Percentiles rank a stretch among this genome's conserved stretches.
phyloP scores from a whole-genome alignment of 2,888 invertebrate species.

The Sycophila texana region DNA sequence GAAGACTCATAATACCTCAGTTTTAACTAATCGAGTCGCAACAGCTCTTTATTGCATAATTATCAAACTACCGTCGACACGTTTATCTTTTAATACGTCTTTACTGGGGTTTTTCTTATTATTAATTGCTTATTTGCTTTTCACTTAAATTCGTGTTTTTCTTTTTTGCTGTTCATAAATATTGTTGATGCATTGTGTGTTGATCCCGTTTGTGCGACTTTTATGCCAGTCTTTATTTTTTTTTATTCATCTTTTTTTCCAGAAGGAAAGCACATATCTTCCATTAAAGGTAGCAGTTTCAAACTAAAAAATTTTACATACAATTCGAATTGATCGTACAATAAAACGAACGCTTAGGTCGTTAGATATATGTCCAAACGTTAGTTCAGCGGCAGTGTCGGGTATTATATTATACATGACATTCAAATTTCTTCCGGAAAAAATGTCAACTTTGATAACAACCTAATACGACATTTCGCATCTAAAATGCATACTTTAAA shows the following conservation, averaged over 20 bases:
- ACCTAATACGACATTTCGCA: not conserved
- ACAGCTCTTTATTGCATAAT: constrained; percentile 19
- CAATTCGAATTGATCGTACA: constrained; percentile 33
- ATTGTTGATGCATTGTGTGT: constrained; percentile 63
- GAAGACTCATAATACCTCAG: not conserved
- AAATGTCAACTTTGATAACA: not conserved
- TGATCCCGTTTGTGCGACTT: constrained; percentile 68
- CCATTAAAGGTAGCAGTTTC: not conserved
- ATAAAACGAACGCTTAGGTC: constrained; percentile 11
- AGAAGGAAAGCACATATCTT: constrained; percentile 29
- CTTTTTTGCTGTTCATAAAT: constrained; percentile 19
- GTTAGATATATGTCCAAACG: not conserved
- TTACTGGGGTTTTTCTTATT: constrained; percentile 10
- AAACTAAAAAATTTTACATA: constrained; percentile 27
- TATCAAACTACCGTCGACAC: constrained; percentile 19
- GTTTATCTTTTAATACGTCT: not conserved
- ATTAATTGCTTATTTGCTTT: constrained; percentile 22
- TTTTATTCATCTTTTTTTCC: constrained; percentile 7
- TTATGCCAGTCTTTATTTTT: constrained; percentile 61
- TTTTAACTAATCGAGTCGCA: not conserved
- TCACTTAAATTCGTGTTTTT: constrained; percentile 25
- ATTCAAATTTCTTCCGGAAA: not conserved
- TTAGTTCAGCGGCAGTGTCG: constrained; percentile 13
- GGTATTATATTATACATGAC: constrained; percentile 14
- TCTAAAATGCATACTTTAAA: too few species aligned